Base-by-base conservation (phyloP, 2,113 vertebrate species). In the Corythaeola cristata region DNA sequence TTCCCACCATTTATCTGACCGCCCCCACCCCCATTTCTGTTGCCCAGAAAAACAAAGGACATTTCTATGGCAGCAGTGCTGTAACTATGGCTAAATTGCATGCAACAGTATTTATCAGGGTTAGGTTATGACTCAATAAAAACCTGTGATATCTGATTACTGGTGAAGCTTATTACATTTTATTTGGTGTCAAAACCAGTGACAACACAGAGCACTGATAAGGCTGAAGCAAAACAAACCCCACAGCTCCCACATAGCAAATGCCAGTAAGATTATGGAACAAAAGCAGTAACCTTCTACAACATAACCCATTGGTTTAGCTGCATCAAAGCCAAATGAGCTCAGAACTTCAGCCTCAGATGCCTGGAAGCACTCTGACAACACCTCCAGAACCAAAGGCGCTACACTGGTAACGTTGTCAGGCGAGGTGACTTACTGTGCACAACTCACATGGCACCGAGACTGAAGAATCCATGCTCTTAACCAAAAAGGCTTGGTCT, bases 11-110 rank as follows among this genome's bases (percentile, higher is more conserved):
- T 49, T 55, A 53, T 44, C 22, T 14, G 62, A 67, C 15, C 30
- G 18, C 5, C 5, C 4, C 12, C 30, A 11, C 1, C 5, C 5
- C 6, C 1, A 1, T 9, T 45, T 73, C 66, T 73, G 37, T 3
- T 89, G 37, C 33, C 32, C 76, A 91, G 39, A 76, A 63, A 78
- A 11, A 68, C 21, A 83, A 59, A 85, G 62, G 30, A n/a, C 23
- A 75, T 47, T 67, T 52, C 50, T 37, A 39, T 5, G 22, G 66
- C 33, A 69, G 75, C 45, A 73, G 9, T 3, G 5, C n/a, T 30
- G 32, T 62, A 69, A 49, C 63, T 58, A 30, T 1, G 1, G 39
- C 62, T 63, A 68, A 66, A 78, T 1, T 21, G 5, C 67, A 83
- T 7, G 3, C 53, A 88, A 12, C 28, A 76, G 37, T 39, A 39